Base-by-base conservation (phyloP, 2,797 vertebrate genomes). In the Liparis tanakae region DNA sequence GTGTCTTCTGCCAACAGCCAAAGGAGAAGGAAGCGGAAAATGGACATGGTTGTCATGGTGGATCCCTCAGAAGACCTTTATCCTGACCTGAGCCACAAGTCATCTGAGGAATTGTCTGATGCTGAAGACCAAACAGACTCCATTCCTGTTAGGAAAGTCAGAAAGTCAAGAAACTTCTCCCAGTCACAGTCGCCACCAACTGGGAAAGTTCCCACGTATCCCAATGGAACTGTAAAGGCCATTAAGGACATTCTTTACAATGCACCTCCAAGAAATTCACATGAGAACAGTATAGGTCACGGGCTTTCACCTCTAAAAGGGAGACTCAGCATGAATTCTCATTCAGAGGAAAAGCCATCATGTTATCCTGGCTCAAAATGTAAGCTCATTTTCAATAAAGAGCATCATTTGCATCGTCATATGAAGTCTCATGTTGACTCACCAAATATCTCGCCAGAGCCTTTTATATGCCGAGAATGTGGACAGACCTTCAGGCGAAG, bases 21-120 rank as follows among this genome's bases (percentile, higher is more conserved):
- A 91, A 97, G 96, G 90, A 97, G 95, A 81, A 94, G 97, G 67
- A 99, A 98, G 91, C 94, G 97, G 79, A 99, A 99, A 93, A 97
- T 97, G 96, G 97, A 99, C 87, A 96, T 98, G 90, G 97, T 97
- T 84, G 96, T 97, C 83, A 97, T 97, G 94, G 95, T 96, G 14
- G 97, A 97, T 86, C 97, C 96, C 58, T 96, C 97, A 62, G 96
- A 98, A 88, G 94, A 96, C 78, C 93, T 95, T 81, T 96, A 94
- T 84, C 91, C 94, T 77, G 79, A 88, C 81, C 82, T 88, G 65
- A 90, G 88, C 70, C 80, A 82, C 18, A 89, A 91, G 65, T 90
- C 90, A 69, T 88, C 91, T 77, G 88, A 90, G 15, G 88, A 94
- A 76, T 90, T 95, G 25, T 95, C 94, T 87, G 91, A 95, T 72